Base-by-base conservation (phyloP, 2,113 vertebrate species). In the Nibea albiflora region DNA sequence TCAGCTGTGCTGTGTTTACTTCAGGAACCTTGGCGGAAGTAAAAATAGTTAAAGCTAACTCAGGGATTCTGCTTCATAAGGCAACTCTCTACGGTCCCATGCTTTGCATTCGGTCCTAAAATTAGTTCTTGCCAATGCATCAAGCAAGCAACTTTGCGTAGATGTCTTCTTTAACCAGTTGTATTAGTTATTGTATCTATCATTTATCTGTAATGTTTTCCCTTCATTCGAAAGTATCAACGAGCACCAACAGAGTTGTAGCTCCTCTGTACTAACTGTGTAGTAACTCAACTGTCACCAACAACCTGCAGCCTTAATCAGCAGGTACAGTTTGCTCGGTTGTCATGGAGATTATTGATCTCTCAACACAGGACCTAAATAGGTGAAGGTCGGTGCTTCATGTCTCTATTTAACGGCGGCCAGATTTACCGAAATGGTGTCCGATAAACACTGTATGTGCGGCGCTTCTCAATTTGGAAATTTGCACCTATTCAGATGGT, bases 31-130 rank as follows among this genome's bases (percentile, higher is more conserved):
- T 47, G 26, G 44, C 24, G 35, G 28, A 50, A 24, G 12, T 60
- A 52, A 66, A 60, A 71, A 56, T 17, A 58, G 67, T 71, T 65
- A 0, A 47, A 46, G 39, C 22, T 35, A 46, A 58, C 42, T 50
- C 28, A 62, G 69, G 26, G 22, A 20, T 47, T 19, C 39, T 44
- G 57, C 64, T 69, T 58, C 58, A 50, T 56, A 49, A 57, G 16
- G 50, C 28, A 19, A 1, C 31, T 65, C 50, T 73, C 42, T 6
- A 16, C 9, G 9, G 11, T 56, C 19, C 66, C 31, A 8, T 53
- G 31, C 17, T 42, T 24, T 69, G 72, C 49, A 76, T 62, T 69
- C 74, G 49, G 20, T 46, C 35, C 44, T 50, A 53, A 72, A 50
- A 52, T 64, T 28, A 28, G 9, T n/a, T 2, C 62, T 53, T 52